These are phyloP conservation scores for Siderastrea siderea DNA, from an alignment of 92 coral and sea anemone genomes.

Conservation along the genomic window DNA sequence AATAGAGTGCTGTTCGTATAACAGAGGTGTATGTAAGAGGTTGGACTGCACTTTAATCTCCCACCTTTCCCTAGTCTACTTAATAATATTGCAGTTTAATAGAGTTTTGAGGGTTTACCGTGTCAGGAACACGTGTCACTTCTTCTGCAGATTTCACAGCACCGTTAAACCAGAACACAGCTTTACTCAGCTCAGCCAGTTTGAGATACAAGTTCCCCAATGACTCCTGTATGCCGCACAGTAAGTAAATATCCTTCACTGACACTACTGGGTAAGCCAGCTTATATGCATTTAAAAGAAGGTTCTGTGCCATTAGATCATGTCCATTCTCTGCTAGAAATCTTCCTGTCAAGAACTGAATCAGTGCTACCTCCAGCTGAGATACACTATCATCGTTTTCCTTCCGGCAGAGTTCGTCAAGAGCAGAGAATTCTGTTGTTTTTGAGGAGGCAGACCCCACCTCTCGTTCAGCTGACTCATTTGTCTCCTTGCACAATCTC, in stretches of 20 bases:
- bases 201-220: slow-evolving; percentile 82
- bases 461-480: neutral
- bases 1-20: neutral
- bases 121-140: slow-evolving; percentile 69
- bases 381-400: slow-evolving; percentile 53
- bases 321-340: slow-evolving; percentile 74
- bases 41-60: too few relatives aligned
- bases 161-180: slow-evolving; percentile 81
- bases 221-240: slow-evolving; percentile 81
- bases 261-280: slow-evolving; percentile 88
- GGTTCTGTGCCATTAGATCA: slow-evolving; percentile 74
- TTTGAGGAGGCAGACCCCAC: slow-evolving; percentile 56
- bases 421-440: slow-evolving; percentile 49
- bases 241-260: slow-evolving; percentile 84
- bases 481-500: slow-evolving; percentile 41
- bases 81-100: neutral
- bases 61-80: too few relatives aligned
- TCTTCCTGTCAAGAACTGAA: slow-evolving; percentile 74
- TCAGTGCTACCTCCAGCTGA: slow-evolving; percentile 77
- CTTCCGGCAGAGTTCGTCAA: slow-evolving; percentile 67
- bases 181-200: slow-evolving; percentile 69
- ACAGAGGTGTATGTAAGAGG: neutral
- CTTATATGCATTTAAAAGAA: slow-evolving; percentile 84
- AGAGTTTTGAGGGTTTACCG: slow-evolving; percentile 57
- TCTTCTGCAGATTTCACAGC: slow-evolving; percentile 85